These are phyloP conservation scores for Lepidurus apus DNA, from an alignment of 1,140 invertebrate genomes.

Conservation along the genomic window DNA sequence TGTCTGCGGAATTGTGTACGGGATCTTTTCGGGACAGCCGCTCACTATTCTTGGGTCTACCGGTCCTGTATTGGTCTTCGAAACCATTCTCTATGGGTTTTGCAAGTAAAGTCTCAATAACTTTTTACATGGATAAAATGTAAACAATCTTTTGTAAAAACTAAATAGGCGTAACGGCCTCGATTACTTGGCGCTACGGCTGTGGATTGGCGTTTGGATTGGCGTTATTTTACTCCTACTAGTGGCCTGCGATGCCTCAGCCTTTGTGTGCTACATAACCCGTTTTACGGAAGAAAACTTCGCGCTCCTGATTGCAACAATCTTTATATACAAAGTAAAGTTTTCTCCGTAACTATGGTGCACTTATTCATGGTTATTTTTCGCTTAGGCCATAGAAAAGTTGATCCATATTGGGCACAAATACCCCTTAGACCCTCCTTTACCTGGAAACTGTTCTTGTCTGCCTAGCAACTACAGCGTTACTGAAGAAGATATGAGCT, in stretches of 20 bases:
- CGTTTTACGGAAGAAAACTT: conserved; percentile 50
- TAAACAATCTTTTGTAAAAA: background rate
- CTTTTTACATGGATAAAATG: background rate
- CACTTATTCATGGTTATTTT: conserved; percentile 14
- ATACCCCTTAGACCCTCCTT: conserved; percentile 33
- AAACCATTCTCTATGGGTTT: conserved; percentile 46
- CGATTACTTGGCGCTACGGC: conserved; percentile 44
- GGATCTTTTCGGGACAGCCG: conserved; percentile 49
- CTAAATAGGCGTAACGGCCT: conserved; percentile 40
- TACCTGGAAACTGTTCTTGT: conserved; percentile 29
- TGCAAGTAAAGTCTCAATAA: conserved; percentile 40
- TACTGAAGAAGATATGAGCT: conserved; percentile 26
- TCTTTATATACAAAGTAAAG: conserved; percentile 44
- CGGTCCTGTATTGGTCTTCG: conserved; percentile 49
- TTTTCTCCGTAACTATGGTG: background rate
- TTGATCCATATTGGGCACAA: conserved; percentile 37
- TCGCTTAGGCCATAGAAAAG: conserved; percentile 42
- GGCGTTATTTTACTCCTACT: conserved; percentile 45
- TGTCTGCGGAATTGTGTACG: conserved; percentile 47
- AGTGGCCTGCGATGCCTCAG: conserved; percentile 44
- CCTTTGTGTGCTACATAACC: conserved; percentile 44
- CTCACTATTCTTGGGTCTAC: conserved; percentile 48
- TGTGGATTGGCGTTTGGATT: conserved; percentile 49
- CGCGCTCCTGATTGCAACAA: conserved; percentile 46
- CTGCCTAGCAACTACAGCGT: conserved; percentile 3